Base-by-base conservation (phyloP, 2,888 invertebrate species). In the Caradrina kadenii region DNA sequence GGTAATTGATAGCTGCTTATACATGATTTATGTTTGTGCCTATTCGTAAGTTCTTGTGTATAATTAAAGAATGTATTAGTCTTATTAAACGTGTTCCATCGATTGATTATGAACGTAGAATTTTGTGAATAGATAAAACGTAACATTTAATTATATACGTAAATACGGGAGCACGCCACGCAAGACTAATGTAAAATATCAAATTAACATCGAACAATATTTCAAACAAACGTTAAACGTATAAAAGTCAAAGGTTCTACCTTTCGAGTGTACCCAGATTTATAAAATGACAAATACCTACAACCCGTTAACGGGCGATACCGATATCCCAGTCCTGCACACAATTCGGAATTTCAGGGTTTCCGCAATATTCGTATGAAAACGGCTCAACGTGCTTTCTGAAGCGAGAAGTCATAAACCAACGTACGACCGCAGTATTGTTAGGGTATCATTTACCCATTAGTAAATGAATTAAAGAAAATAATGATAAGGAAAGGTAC, bases 401-500 rank as follows among this genome's bases (percentile, higher is more conserved):
- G 56, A 52, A 22, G 56, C 19, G 48, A 26, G 26, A 42, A 52
- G 19, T 42, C 17, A 48, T 22, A 49, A 35, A 52, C 50, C 55
- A 68, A 61, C 17, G 31, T 69, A 58, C 58, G 42, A 69, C 61
- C 56, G 58, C 52, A 69, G 48, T 7, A 39, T 13, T 48, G 17
- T n/a, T 15, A 13, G 48, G 42, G 31, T 58, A 69, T 49, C 52
- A 52, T 60, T 49, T 26, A 68, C 39, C 48, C 56, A 13, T 45
- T 45, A 4, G 6, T 45, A 45, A 17, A 17, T 17, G 17, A 26
- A 15, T 73, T 56, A 69, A 69, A 76, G 76, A 56, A 75, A 75
- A 52, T 68, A 49, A 62, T 13, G 58, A 39, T 62, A 35, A 1
- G 8, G 8, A 35, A 11, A 48, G 19, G 15, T 19, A n/a, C 54